Percentiles rank a stretch among this genome's conserved stretches.
Conservation (phyloP, 1,140 invertebrate genomes). For the Aphelinus atriplicis region DNA sequence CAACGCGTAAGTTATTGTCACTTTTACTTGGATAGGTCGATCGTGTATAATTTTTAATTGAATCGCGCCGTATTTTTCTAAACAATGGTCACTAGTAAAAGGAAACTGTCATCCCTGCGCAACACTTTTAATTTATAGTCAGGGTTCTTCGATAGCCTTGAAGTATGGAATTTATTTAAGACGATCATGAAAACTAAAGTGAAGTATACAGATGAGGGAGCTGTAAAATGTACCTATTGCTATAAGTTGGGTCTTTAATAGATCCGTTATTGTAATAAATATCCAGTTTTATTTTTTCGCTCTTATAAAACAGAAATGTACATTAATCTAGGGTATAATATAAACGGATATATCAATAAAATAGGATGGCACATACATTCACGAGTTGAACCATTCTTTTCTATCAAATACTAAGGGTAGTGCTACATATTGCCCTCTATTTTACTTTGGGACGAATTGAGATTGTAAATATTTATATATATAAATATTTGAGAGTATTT, state of each 20-base stretch:
- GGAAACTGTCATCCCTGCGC: conserved; percentile 36
- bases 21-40: conserved; percentile 39
- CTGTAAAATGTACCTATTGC: conserved; percentile 61
- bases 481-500: conserved; percentile 49
- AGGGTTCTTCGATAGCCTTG: conserved; percentile 6
- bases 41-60: conserved; percentile 41
- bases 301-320: conserved; percentile 59
- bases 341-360: conserved; percentile 43
- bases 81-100: conserved; percentile 37
- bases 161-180: conserved; percentile 46
- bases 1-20: conserved; percentile 36
- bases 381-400: conserved; percentile 53
- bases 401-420: conserved; percentile 36
- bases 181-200: conserved; percentile 34
- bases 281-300: conserved; percentile 61
- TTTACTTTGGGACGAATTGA: conserved; percentile 43
- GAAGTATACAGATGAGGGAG: conserved; percentile 36
- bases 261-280: conserved; percentile 54
- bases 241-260: conserved; percentile 52
- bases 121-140: conserved; percentile 34
- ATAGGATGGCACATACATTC: conserved; percentile 53
- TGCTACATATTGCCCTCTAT: conserved; percentile 4
- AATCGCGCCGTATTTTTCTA: conserved; percentile 41
- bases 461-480: conserved; percentile 53
- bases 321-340: conserved; percentile 57